Conservation (phyloP, 2,113 vertebrate species). For the Syngnathoides biaculeatus region DNA sequence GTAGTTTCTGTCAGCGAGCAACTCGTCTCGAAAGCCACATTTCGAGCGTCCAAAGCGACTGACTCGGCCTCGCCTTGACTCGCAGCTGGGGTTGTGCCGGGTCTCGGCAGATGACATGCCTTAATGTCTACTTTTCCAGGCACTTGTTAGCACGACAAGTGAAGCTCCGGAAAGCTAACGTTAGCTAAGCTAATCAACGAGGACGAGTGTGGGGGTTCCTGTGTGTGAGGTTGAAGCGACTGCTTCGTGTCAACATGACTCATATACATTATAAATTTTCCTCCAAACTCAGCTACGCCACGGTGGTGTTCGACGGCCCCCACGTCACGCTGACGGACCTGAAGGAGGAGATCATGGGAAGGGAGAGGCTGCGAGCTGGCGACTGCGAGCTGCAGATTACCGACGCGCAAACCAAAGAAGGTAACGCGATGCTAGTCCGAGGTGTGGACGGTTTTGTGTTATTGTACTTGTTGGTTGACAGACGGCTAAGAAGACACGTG, state of each 20-base stretch:
- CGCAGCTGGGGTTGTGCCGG: background rate
- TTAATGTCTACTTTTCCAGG: conserved; percentile 28
- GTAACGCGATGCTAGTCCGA: conserved; percentile 56
- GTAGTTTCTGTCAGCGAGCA: conserved; percentile 58
- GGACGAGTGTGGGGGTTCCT: conserved; percentile 4
- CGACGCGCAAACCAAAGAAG: conserved; percentile 94
- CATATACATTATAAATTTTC: conserved; percentile 98
- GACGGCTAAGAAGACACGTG: conserved; percentile 45
- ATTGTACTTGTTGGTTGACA: background rate
- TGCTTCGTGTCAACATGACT: conserved; percentile 75
- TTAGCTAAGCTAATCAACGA: conserved; percentile 42
- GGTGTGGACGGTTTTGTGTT: background rate
- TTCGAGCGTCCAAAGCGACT: conserved; percentile 20
- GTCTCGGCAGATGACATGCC: conserved; percentile 32
- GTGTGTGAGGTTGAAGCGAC: background rate
- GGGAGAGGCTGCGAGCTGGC: conserved; percentile 88
- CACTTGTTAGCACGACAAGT: conserved; percentile 23
- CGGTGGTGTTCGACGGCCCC: conserved; percentile 90
- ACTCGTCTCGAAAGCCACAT: conserved; percentile 7
- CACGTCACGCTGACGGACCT: conserved; percentile 90
- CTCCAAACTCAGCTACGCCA: conserved; percentile 94
- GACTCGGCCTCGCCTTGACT: background rate
- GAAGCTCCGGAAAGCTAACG: conserved; percentile 38
- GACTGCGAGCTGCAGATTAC: conserved; percentile 96
- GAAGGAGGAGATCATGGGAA: conserved; percentile 93